These are phyloP conservation scores for Chiloscyllium punctatum DNA, from an alignment of 2,797 vertebrate genomes.

Conservation along the genomic window DNA sequence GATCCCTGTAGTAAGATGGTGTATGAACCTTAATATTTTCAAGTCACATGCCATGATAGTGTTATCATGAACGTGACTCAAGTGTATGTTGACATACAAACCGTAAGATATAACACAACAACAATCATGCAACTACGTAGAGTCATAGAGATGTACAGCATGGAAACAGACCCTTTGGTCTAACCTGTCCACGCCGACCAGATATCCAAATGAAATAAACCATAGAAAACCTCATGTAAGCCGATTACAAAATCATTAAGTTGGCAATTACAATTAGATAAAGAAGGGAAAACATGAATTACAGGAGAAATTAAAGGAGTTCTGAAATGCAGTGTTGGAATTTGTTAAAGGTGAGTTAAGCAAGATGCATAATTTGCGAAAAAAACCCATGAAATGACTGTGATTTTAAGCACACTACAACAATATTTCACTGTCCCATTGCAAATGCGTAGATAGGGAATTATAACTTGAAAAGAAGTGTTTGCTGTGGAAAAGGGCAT, in stretches of 20 bases:
- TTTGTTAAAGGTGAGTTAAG: neutral
- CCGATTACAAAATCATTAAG: neutral
- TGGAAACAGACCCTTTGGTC: too few relatives aligned
- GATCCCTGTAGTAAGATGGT: too few relatives aligned
- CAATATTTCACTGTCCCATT: neutral
- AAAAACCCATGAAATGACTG: neutral
- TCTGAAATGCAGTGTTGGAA: neutral
- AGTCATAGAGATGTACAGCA: too few relatives aligned
- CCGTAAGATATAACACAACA: too few relatives aligned
- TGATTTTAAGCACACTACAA: neutral
- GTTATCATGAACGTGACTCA: too few relatives aligned
- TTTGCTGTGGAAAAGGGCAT: too few relatives aligned
- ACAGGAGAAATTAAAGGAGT: neutral
- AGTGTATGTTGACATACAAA: too few relatives aligned
- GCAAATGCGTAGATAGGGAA: neutral
- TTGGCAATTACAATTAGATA: neutral
- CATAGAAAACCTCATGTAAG: neutral
- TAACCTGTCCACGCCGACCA: too few relatives aligned
- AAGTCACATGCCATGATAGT: too few relatives aligned
- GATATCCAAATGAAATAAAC: neutral
- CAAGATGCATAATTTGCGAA: neutral
- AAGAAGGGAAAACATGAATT: neutral
- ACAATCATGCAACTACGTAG: neutral
- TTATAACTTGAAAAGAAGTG: neutral
- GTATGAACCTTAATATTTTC: too few relatives aligned